These are phyloP conservation scores for Sycophaga agraensis DNA, from an alignment of 1,140 invertebrate species.

Conservation along the genomic window DNA sequence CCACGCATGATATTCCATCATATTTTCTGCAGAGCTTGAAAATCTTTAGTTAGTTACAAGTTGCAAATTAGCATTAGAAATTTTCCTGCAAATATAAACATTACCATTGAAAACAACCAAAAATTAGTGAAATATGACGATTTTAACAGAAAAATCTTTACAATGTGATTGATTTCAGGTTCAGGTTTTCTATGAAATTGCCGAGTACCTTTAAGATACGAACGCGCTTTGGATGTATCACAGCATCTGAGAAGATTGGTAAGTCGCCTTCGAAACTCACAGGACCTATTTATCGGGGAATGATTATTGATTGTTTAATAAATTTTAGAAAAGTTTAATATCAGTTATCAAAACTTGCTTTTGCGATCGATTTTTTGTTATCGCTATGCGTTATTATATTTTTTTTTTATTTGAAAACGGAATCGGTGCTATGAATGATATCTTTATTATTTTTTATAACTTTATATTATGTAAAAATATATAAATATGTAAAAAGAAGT, in stretches of 20 bases:
- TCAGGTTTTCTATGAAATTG: too few relatives aligned
- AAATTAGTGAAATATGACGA: too few relatives aligned
- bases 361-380: constrained; percentile 26
- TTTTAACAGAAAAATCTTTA: constrained; percentile 5
- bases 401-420: neutral
- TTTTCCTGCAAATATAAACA: too few relatives aligned
- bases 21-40: too few relatives aligned
- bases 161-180: constrained; percentile 34
- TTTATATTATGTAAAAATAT: constrained; percentile 16
- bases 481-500: constrained; percentile 24
- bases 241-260: constrained; percentile 39
- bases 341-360: constrained; percentile 8
- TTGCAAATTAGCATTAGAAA: too few relatives aligned
- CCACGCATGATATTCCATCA: too few relatives aligned
- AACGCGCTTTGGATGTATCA: constrained; percentile 5
- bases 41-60: too few relatives aligned
- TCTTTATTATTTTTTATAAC: constrained; percentile 16
- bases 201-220: neutral
- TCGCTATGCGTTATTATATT: constrained; percentile 10
- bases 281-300: constrained; percentile 30
- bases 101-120: too few relatives aligned
- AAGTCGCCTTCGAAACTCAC: constrained; percentile 48
- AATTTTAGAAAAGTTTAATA: constrained; percentile 1
- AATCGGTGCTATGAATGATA: neutral
- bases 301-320: constrained; percentile 15